Conservation (phyloP, 2,797 vertebrate species). For the Sebastiscus albofasciatus region DNA sequence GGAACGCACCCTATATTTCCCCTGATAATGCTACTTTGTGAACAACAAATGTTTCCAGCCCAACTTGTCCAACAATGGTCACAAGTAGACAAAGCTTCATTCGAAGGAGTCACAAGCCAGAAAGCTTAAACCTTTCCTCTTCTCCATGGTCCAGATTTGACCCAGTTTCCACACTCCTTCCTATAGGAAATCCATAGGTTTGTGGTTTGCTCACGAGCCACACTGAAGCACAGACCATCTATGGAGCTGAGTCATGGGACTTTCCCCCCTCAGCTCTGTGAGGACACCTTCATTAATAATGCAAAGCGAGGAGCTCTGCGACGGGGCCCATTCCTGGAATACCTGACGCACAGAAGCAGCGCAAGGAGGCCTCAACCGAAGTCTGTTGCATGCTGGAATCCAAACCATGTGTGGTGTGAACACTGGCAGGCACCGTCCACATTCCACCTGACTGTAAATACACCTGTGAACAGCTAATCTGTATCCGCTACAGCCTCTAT, state of each 20-base stretch:
- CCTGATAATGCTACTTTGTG: too few relatives aligned
- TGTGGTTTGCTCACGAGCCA: not conserved
- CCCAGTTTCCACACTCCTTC: not conserved
- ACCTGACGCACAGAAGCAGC: slow-evolving; percentile 26
- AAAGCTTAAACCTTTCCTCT: not conserved
- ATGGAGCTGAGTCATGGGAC: slow-evolving; percentile 30
- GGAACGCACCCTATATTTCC: too few relatives aligned
- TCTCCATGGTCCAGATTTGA: not conserved
- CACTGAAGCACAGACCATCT: not conserved
- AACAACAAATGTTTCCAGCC: too few relatives aligned
- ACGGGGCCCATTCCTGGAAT: slow-evolving; percentile 65
- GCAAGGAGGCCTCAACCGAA: not conserved
- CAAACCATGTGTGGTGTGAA: slow-evolving; percentile 27
- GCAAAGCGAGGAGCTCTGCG: slow-evolving; percentile 22
- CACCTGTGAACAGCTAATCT: slow-evolving; percentile 33
- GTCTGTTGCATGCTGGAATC: slow-evolving; percentile 33
- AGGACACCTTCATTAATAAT: slow-evolving; percentile 49
- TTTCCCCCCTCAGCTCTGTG: slow-evolving; percentile 11
- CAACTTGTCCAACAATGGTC: not conserved
- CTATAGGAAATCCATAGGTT: too few relatives aligned
- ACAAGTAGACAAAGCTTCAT: not conserved
- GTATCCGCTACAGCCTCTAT: not conserved
- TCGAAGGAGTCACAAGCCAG: not conserved
- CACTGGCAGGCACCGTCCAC: not conserved
- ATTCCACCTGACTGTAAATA: slow-evolving; percentile 31